phyloP scores from a whole-genome alignment of 2,797 vertebrate species.

The Threskiornis aethiopicus region DNA sequence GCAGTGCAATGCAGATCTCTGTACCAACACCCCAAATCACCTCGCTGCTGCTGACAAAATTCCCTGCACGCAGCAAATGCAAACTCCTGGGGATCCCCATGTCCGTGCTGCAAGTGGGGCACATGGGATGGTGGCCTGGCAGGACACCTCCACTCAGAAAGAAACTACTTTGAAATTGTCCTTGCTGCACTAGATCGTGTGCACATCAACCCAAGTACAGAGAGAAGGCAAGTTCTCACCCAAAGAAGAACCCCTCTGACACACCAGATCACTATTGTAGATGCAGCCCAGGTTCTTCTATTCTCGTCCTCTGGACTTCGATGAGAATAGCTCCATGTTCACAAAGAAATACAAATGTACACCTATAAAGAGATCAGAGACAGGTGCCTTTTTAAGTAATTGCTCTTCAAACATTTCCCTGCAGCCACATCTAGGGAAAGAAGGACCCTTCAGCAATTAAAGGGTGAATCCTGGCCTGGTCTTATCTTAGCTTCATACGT shows the following conservation, averaged over 20 bases:
- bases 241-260: not conserved
- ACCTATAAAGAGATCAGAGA: not conserved
- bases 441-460: not conserved
- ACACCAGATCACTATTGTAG: not conserved
- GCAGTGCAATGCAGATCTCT: not conserved
- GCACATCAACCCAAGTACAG: not conserved
- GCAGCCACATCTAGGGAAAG: not conserved
- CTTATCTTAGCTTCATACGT: not conserved
- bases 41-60: not conserved
- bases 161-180: not conserved
- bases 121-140: not conserved
- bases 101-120: not conserved
- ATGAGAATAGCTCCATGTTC: not conserved
- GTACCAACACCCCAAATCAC: not conserved
- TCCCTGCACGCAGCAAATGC: not conserved
- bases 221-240: not conserved
- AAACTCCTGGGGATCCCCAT: not conserved
- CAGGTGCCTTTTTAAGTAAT: not conserved
- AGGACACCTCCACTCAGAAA: not conserved
- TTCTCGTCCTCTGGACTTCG: not conserved
- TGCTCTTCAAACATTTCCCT: not conserved
- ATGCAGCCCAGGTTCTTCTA: not conserved
- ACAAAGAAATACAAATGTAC: not conserved
- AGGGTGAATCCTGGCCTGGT: not conserved
- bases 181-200: not conserved